Evolutionary conservation across 2,888 invertebrate genomes (phyloP).

Genomic region (Diachrysia chrysitis): DNA sequence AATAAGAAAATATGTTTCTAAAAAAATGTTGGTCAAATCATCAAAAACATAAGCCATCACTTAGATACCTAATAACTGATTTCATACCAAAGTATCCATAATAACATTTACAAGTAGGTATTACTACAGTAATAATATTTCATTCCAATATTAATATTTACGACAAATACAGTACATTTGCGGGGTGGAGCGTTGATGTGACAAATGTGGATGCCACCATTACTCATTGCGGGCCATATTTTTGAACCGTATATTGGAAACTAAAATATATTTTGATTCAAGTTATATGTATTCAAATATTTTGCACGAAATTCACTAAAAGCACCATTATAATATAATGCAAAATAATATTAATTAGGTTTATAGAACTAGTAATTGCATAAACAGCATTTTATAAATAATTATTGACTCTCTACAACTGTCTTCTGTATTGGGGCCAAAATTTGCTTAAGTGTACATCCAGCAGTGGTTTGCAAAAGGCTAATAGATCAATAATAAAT

Average conservation of each 20-base stretch:
- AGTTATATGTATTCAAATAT: not conserved
- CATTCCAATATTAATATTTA: conserved; percentile 51
- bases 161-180: conserved; percentile 48
- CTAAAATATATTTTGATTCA: conserved; percentile 34
- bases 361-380: too few relatives aligned
- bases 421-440: not conserved
- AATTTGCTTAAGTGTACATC: too few relatives aligned
- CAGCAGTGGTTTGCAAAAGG: too few relatives aligned
- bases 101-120: conserved; percentile 8
- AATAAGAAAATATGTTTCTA: too few relatives aligned
- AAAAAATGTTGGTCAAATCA: too few relatives aligned
- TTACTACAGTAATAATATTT: conserved; percentile 36
- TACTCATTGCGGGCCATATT: conserved; percentile 42
- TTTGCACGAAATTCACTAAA: too few relatives aligned
- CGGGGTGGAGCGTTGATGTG: conserved; percentile 41
- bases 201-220: conserved; percentile 42
- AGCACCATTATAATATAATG: not conserved
- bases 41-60: too few relatives aligned
- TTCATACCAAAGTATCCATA: not conserved
- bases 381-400: too few relatives aligned
- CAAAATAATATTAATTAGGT: not conserved
- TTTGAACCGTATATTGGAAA: conserved; percentile 40
- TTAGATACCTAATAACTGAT: too few relatives aligned
- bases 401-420: too few relatives aligned
- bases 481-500: not conserved